A percentile compares a stretch with the other conserved stretches of the same genome.
phyloP scores from a whole-genome alignment of 2,888 invertebrate species.

The Strigamia crassipes region DNA sequence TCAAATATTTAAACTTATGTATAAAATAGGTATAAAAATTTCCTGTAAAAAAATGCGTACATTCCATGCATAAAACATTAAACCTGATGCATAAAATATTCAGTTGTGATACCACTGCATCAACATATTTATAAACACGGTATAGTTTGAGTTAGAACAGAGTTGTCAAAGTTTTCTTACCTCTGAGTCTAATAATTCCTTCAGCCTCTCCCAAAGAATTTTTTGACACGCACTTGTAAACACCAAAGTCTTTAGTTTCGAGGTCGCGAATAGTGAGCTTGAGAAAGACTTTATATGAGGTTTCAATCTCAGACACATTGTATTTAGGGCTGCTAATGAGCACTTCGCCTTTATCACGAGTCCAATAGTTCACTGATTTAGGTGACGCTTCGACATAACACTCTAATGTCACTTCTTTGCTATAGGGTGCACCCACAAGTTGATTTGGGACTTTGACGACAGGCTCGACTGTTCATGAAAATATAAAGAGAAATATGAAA shows the following conservation, averaged over 20 bases:
- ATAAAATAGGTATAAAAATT: too few relatives aligned
- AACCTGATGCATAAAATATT: too few relatives aligned
- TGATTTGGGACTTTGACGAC: slow-evolving; percentile 94
- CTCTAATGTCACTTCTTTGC: slow-evolving; percentile 88
- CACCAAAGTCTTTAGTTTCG: slow-evolving; percentile 81
- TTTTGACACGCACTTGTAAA: slow-evolving; percentile 91
- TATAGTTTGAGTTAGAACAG: too few relatives aligned
- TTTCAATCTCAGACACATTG: slow-evolving; percentile 79
- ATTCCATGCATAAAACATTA: too few relatives aligned
- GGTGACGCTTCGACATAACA: slow-evolving; percentile 93
- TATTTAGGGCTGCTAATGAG: slow-evolving; percentile 87
- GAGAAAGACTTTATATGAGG: slow-evolving; percentile 88
- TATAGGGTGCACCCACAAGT: slow-evolving; percentile 86
- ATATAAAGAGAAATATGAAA: neutral
- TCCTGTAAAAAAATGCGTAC: too few relatives aligned
- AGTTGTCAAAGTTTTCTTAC: slow-evolving; percentile 63
- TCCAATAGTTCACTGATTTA: slow-evolving; percentile 90
- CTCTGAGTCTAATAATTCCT: slow-evolving; percentile 87
- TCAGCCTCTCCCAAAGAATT: slow-evolving; percentile 92
- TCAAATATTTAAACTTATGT: too few relatives aligned
- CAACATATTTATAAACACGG: too few relatives aligned
- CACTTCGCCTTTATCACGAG: slow-evolving; percentile 74
- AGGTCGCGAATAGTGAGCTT: slow-evolving; percentile 83
- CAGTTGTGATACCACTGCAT: too few relatives aligned
- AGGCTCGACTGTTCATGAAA: slow-evolving; percentile 77